A percentile compares a stretch with the other conserved stretches of the same genome.
phyloP scores from a whole-genome alignment of 2,888 invertebrate species.

The Peribatodes rhomboidaria region DNA sequence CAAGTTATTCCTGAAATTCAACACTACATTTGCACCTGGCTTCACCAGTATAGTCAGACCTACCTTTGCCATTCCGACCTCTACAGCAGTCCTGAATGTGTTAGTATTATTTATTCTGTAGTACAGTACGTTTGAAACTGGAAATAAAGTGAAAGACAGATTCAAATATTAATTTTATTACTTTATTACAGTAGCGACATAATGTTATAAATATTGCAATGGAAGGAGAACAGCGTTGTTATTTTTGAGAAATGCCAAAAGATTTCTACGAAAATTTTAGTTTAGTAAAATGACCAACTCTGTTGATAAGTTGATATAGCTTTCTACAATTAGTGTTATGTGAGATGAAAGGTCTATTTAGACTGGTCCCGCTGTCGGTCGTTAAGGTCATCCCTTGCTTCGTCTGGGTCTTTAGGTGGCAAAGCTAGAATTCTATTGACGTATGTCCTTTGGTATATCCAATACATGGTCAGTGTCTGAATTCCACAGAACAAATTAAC shows the following conservation, averaged over 20 bases:
- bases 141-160: not conserved
- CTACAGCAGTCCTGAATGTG: too few relatives aligned
- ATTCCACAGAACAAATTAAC: constrained; percentile 18
- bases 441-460: constrained; percentile 47
- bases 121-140: not conserved
- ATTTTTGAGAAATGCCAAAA: not conserved
- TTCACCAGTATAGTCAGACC: constrained; percentile 49
- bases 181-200: not conserved
- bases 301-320: too few relatives aligned
- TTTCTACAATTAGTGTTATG: not conserved
- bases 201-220: not conserved
- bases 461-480: constrained; percentile 28
- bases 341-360: constrained; percentile 45
- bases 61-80: not conserved
- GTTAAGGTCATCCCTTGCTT: constrained; percentile 63
- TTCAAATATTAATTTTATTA: not conserved
- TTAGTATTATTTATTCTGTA: not conserved
- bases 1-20: constrained; percentile 74
- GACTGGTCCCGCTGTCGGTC: constrained; percentile 58
- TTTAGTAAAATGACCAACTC: too few relatives aligned
- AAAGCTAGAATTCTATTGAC: constrained; percentile 60
- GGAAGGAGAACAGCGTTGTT: not conserved
- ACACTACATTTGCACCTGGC: constrained; percentile 68
- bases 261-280: not conserved
- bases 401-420: constrained; percentile 54